Evolutionary conservation across 2,888 invertebrate genomes (phyloP).

Genomic region (Aphodius granarius): DNA sequence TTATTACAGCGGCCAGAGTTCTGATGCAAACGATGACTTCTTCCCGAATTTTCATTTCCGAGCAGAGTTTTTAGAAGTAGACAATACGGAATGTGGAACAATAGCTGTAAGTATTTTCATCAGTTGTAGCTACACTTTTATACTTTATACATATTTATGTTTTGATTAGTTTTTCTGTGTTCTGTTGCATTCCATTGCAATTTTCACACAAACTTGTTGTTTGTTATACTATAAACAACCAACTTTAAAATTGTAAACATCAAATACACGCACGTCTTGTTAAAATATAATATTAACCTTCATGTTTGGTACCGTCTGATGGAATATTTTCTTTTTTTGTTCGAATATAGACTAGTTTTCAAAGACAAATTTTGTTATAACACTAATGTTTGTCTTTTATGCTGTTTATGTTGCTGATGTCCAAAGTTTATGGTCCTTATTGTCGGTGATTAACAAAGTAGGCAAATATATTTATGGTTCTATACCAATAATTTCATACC

Average conservation of each 20-base stretch:
- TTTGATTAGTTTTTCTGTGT: background rate
- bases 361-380: conserved; percentile 4
- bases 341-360: conserved; percentile 11
- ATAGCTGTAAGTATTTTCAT: conserved; percentile 43
- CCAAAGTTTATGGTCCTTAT: too few species aligned
- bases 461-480: too few species aligned
- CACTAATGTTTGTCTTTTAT: background rate
- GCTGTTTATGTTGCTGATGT: background rate
- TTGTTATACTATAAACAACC: too few species aligned
- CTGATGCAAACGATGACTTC: conserved; percentile 39
- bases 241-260: too few species aligned
- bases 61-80: conserved; percentile 15
- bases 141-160: background rate
- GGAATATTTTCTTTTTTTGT: conserved; percentile 5
- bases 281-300: background rate
- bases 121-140: background rate
- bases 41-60: conserved; percentile 43
- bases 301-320: conserved; percentile 6
- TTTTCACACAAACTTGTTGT: too few species aligned
- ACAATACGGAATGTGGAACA: conserved; percentile 42
- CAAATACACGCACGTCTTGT: background rate
- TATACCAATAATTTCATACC: too few species aligned
- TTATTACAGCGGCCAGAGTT: background rate
- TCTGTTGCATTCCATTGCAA: too few species aligned
- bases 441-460: too few species aligned